Evolutionary conservation across 2,888 invertebrate species (phyloP).

Genomic region (Aspidiotus rigidus): DNA sequence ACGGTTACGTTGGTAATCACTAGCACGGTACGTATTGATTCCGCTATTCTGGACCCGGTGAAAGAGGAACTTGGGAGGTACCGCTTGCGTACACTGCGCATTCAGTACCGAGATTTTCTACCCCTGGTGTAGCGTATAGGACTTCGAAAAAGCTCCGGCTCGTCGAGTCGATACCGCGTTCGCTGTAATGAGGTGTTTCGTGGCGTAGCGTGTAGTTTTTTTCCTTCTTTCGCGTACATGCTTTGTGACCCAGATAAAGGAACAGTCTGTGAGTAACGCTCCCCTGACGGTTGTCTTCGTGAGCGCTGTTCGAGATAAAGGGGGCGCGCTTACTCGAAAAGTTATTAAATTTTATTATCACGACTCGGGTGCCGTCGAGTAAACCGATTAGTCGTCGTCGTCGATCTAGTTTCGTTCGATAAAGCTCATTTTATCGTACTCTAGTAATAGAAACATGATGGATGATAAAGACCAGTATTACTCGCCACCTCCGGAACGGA

Average conservation of each 20-base stretch:
- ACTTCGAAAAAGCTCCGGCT: slow-evolving; percentile 30
- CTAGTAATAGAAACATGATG: slow-evolving; percentile 13
- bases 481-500: slow-evolving; percentile 64
- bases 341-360: slow-evolving; percentile 4
- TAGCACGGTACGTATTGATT: slow-evolving; percentile 28
- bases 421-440: background rate
- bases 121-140: slow-evolving; percentile 22
- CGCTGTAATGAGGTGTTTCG: slow-evolving; percentile 26
- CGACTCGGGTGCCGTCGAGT: background rate
- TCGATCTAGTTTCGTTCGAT: background rate
- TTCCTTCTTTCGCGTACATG: slow-evolving; percentile 13
- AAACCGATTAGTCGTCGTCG: background rate
- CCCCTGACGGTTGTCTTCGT: slow-evolving; percentile 27
- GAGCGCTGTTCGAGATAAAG: slow-evolving; percentile 21
- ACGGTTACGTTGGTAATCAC: slow-evolving; percentile 23
- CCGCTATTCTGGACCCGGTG: slow-evolving; percentile 22
- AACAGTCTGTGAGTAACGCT: slow-evolving; percentile 31
- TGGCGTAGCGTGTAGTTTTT: slow-evolving; percentile 29
- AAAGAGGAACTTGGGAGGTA: slow-evolving; percentile 30
- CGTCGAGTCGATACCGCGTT: slow-evolving; percentile 27
- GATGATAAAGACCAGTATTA: slow-evolving; percentile 54
- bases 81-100: slow-evolving; percentile 23
- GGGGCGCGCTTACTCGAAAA: slow-evolving; percentile 26
- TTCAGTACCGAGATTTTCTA: slow-evolving; percentile 15
- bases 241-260: slow-evolving; percentile 29